A percentile compares a stretch with the other conserved stretches of the same genome.
phyloP scores from a whole-genome alignment of 2,888 invertebrate genomes.

The Cephus sareptanus region DNA sequence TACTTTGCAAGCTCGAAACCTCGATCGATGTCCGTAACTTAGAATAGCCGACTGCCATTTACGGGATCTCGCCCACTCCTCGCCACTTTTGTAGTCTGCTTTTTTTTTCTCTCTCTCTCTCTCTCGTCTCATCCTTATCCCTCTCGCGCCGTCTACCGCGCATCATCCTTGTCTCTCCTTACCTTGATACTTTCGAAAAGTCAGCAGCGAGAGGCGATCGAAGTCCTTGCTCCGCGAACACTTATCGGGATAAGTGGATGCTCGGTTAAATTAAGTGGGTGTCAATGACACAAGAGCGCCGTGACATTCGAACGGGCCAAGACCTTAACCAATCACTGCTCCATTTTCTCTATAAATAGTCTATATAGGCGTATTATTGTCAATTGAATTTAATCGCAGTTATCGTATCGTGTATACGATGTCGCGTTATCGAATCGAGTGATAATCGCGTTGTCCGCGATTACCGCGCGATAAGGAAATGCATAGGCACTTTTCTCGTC shows the following conservation, averaged over 20 bases:
- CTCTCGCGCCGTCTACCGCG: background rate
- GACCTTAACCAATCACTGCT: background rate
- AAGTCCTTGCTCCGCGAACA: background rate
- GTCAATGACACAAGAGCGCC: background rate
- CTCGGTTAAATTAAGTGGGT: slow-evolving; percentile 2
- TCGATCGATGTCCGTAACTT: background rate
- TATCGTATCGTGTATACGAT: background rate
- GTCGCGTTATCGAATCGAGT: background rate
- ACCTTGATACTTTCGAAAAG: background rate
- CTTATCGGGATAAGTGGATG: background rate
- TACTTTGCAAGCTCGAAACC: background rate
- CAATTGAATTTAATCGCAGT: background rate
- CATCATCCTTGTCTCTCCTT: background rate
- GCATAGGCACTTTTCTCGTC: background rate
- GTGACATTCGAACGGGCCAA: background rate
- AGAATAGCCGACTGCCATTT: background rate
- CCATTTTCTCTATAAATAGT: background rate
- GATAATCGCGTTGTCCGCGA: background rate
- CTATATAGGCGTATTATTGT: background rate
- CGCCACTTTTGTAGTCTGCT: background rate
- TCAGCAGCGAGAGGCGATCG: background rate
- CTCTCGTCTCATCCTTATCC: background rate
- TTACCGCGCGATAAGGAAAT: background rate
- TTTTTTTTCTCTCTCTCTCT: background rate
- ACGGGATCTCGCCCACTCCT: background rate